Conservation (phyloP, 2,888 invertebrate genomes). For the Leptopilina drosophilae region DNA sequence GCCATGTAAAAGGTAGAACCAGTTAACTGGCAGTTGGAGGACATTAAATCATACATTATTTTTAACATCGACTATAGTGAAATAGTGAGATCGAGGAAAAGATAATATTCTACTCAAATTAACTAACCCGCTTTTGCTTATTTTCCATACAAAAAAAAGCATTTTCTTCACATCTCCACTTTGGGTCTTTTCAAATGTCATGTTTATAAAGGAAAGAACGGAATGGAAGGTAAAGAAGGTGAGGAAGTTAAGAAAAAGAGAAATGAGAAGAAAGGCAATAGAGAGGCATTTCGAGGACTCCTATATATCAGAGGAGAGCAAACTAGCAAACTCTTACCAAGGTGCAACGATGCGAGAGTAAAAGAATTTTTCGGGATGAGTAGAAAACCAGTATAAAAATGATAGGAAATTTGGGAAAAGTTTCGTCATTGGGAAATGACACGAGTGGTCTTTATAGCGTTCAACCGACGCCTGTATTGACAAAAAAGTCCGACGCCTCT, state of each 20-base stretch:
- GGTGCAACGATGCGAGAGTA: slow-evolving; percentile 42
- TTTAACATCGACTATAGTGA: slow-evolving; percentile 2
- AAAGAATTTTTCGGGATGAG: slow-evolving; percentile 39
- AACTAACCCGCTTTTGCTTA: too few species aligned
- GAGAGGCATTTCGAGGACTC: slow-evolving; percentile 57
- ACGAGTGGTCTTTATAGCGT: slow-evolving; percentile 81
- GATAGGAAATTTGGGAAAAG: slow-evolving; percentile 77
- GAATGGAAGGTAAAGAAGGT: slow-evolving; percentile 10
- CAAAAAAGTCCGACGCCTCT: slow-evolving; percentile 78
- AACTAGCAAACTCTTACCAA: slow-evolving; percentile 66
- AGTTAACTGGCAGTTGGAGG: slow-evolving; percentile 34
- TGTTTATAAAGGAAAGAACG: slow-evolving; percentile 52
- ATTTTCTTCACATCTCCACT: not conserved
- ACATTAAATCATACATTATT: slow-evolving; percentile 34
- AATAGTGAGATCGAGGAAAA: too few species aligned
- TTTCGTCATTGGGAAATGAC: slow-evolving; percentile 80
- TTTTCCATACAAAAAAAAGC: too few species aligned
- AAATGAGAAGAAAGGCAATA: slow-evolving; percentile 56
- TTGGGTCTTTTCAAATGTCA: slow-evolving; percentile 47
- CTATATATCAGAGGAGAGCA: slow-evolving; percentile 52
- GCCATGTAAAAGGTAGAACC: slow-evolving; percentile 28
- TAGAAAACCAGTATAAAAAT: slow-evolving; percentile 51
- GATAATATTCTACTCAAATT: too few species aligned
- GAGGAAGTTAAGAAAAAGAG: slow-evolving; percentile 51
- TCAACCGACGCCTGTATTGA: slow-evolving; percentile 77